Conservation (phyloP, 2,113 vertebrate species). For the Pangasianodon hypophthalmus region DNA sequence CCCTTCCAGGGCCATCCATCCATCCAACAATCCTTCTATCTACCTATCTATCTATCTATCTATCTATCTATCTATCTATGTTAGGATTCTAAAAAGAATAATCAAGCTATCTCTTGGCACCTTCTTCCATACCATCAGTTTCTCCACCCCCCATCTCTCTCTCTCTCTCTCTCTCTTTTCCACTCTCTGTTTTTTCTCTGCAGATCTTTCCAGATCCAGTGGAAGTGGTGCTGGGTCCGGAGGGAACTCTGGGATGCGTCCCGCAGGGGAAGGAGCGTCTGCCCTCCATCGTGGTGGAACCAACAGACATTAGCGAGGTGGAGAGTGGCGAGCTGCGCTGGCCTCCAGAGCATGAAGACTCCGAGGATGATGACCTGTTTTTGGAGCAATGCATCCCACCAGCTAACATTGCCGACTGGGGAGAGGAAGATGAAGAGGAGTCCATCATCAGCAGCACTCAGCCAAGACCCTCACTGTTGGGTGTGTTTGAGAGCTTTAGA, state of each 20-base stretch:
- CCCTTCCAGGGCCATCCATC: not conserved
- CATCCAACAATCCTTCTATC: not conserved
- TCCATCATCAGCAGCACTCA: slow-evolving; percentile 66
- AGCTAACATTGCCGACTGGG: slow-evolving; percentile 76
- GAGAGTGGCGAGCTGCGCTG: slow-evolving; percentile 82
- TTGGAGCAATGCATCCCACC: slow-evolving; percentile 78
- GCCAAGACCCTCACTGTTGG: slow-evolving; percentile 68
- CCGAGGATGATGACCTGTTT: slow-evolving; percentile 78
- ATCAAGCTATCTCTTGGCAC: not conserved
- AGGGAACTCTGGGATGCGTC: slow-evolving; percentile 56
- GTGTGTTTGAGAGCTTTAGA: slow-evolving; percentile 51
- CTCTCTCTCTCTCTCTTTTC: not conserved
- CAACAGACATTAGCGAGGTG: slow-evolving; percentile 77
- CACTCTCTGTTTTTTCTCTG: not conserved
- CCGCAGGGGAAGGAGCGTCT: slow-evolving; percentile 72
- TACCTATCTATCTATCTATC: not conserved
- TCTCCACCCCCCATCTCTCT: not conserved
- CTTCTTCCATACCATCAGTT: not conserved
- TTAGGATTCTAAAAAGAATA: not conserved
- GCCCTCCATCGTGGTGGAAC: slow-evolving; percentile 82
- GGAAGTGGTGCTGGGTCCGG: slow-evolving; percentile 63
- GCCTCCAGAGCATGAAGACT: slow-evolving; percentile 74
- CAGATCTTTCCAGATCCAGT: slow-evolving; percentile 81
- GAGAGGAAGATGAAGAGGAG: slow-evolving; percentile 68
- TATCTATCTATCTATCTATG: not conserved